phyloP scores from a whole-genome alignment of 2,797 vertebrate species.

The Girardinus metallicus region DNA sequence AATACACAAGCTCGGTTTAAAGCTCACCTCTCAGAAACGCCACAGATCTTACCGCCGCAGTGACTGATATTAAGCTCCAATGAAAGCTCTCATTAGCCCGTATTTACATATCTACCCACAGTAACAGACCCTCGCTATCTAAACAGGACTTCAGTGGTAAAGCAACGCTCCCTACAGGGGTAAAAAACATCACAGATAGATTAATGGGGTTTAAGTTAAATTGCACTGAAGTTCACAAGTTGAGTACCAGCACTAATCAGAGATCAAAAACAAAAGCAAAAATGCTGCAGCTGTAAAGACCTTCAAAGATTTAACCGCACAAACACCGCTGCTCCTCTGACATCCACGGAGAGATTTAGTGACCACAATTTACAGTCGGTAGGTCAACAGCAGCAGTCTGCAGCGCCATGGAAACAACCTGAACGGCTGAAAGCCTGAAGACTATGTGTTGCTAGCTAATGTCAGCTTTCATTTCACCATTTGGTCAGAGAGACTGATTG shows the following conservation, averaged over 20 bases:
- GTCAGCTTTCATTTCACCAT: conserved; percentile 51
- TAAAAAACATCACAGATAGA: neutral
- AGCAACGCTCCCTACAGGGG: neutral
- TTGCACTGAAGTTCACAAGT: conserved; percentile 2
- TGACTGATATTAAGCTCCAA: conserved; percentile 10
- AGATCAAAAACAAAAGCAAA: neutral
- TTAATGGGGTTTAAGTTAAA: neutral
- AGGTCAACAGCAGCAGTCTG: conserved; percentile 6
- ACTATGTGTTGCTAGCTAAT: conserved; percentile 35
- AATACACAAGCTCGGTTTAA: conserved; percentile 34
- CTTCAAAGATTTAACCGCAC: neutral
- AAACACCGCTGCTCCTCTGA: neutral
- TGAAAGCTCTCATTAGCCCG: conserved; percentile 10
- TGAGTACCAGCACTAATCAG: conserved; percentile 11
- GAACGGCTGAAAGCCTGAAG: conserved; percentile 35
- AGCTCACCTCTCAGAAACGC: conserved; percentile 15
- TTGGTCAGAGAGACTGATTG: conserved; percentile 3
- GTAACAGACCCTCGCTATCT: neutral
- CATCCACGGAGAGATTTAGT: neutral
- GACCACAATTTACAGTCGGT: conserved; percentile 18
- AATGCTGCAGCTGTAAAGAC: conserved; percentile 4
- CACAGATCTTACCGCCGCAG: neutral
- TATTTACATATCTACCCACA: neutral
- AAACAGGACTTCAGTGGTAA: neutral
- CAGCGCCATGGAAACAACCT: conserved; percentile 37